Percentiles rank a stretch among this genome's conserved stretches.
These are phyloP conservation scores for Apoda limacodes DNA, from an alignment of 2,888 invertebrate genomes.

Conservation along the genomic window DNA sequence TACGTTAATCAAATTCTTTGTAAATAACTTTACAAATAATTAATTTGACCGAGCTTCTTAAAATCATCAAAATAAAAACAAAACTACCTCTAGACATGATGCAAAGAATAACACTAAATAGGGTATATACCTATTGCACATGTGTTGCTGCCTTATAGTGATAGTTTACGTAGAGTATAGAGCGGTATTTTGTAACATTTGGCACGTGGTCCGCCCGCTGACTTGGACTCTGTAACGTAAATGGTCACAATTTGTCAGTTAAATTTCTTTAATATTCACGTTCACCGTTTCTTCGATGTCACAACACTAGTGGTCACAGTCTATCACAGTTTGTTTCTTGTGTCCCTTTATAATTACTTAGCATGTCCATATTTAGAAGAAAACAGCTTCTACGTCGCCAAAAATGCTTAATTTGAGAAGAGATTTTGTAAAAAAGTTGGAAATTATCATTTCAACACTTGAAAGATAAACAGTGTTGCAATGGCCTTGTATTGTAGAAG, in stretches of 20 bases:
- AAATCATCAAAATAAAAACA: not conserved
- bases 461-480: no score
- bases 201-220: conserved; percentile 44
- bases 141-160: no score
- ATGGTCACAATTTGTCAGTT: conserved; percentile 55
- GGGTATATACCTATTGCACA: conserved; percentile 10
- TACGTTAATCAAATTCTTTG: no score
- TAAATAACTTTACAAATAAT: not conserved
- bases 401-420: no score
- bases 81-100: not conserved
- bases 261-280: conserved; percentile 23
- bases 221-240: conserved; percentile 52
- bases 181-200: no score
- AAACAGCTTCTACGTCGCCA: not conserved
- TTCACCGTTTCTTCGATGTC: conserved; percentile 41
- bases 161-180: no score
- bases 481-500: no score
- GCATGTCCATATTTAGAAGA: no score
- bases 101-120: conserved; percentile 2
- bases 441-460: no score
- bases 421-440: no score
- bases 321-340: conserved; percentile 37
- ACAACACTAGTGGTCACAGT: no score
- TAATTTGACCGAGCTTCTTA: not conserved
- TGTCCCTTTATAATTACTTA: no score